phyloP scores from a whole-genome alignment of 2,113 vertebrate species.

The Brachypodius melanocephalos region DNA sequence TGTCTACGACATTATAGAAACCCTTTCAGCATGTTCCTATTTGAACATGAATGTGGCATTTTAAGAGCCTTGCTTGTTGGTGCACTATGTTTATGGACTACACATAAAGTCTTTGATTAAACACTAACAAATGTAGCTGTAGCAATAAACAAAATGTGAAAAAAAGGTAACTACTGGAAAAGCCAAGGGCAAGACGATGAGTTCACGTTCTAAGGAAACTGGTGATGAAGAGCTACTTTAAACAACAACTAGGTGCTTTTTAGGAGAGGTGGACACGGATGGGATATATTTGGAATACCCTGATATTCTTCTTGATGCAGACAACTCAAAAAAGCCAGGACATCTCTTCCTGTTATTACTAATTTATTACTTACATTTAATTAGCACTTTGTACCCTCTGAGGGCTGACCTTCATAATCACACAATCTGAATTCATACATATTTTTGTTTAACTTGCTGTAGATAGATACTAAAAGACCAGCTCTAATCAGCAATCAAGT shows the following conservation, averaged over 20 bases:
- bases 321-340: not conserved
- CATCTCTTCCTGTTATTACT: not conserved
- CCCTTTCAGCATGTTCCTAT: not conserved
- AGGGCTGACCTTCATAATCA: not conserved
- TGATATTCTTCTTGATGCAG: not conserved
- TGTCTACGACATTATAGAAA: not conserved
- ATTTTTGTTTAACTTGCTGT: not conserved
- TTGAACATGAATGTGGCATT: not conserved
- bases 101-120: not conserved
- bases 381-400: not conserved
- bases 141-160: not conserved
- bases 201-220: not conserved
- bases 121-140: not conserved
- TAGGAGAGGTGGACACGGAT: fast-evolving
- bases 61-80: not conserved
- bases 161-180: not conserved
- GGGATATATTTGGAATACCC: not conserved
- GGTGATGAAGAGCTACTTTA: not conserved
- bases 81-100: not conserved
- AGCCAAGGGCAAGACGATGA: not conserved
- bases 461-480: not conserved
- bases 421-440: not conserved
- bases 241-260: not conserved
- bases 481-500: not conserved
- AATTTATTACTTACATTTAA: not conserved